These are phyloP conservation scores for Rotaria magnacalcarata DNA, from an alignment of 2,888 invertebrate species.

Conservation along the genomic window DNA sequence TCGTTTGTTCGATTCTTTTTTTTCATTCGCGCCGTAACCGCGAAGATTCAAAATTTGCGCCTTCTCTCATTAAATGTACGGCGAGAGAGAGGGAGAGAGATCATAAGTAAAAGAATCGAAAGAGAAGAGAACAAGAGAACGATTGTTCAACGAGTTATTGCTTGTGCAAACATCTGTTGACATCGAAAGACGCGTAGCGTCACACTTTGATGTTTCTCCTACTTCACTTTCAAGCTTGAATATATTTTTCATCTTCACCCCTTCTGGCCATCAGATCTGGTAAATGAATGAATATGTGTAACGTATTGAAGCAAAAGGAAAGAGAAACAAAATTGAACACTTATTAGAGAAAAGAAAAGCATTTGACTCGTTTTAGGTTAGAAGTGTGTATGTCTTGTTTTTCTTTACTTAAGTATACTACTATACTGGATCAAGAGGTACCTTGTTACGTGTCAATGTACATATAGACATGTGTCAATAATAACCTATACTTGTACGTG, in stretches of 20 bases:
- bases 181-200: background rate
- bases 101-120: background rate
- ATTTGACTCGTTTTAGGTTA: background rate
- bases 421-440: background rate
- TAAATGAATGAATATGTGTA: background rate
- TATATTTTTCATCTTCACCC: constrained; percentile 9
- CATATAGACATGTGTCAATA: background rate
- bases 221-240: background rate
- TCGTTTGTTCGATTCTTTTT: background rate
- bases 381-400: background rate
- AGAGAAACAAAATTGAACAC: background rate
- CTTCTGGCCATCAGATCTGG: background rate
- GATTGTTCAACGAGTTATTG: background rate
- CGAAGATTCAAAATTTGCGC: background rate
- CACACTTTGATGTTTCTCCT: constrained; percentile 10
- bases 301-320: background rate
- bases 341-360: constrained; percentile 3
- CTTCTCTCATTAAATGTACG: background rate
- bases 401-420: constrained; percentile 5
- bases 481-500: background rate
- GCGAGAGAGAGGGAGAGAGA: too few relatives aligned
- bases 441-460: background rate
- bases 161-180: constrained; percentile 12
- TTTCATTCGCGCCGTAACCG: background rate
- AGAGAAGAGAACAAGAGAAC: background rate